These are phyloP conservation scores for Pseudachorutes palmiensis DNA, from an alignment of 1,140 invertebrate genomes.

Conservation along the genomic window DNA sequence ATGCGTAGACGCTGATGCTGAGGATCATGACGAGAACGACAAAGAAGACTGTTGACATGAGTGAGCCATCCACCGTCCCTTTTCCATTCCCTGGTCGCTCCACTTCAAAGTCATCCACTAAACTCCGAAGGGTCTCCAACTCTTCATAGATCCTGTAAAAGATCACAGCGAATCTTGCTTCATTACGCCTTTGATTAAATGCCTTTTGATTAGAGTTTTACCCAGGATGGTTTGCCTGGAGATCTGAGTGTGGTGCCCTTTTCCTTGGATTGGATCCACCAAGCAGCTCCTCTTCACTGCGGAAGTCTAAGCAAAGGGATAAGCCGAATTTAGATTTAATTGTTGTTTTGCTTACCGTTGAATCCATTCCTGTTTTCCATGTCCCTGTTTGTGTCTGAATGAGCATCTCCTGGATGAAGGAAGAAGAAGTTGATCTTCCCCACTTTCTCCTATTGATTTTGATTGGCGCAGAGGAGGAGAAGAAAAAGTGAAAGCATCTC, in stretches of 20 bases:
- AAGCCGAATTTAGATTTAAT: background rate
- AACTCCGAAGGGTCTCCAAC: constrained; percentile 27
- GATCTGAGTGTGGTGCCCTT: background rate
- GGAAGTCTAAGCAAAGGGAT: background rate
- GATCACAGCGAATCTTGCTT: background rate
- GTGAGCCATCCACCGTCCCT: constrained; percentile 25
- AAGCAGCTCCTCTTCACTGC: background rate
- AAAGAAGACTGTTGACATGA: constrained; percentile 37
- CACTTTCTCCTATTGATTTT: constrained; percentile 1
- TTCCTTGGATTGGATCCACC: no score
- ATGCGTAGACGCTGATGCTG: constrained; percentile 33
- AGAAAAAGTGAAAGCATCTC: no score
- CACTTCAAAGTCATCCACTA: constrained; percentile 31
- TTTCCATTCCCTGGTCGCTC: constrained; percentile 14
- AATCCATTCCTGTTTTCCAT: background rate
- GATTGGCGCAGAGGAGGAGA: background rate
- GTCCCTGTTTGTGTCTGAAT: background rate
- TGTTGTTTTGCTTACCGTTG: no score
- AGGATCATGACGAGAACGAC: constrained; percentile 36
- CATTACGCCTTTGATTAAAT: background rate
- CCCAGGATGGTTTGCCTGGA: background rate
- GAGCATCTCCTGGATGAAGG: background rate
- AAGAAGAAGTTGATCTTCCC: background rate
- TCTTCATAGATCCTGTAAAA: constrained; percentile 34
- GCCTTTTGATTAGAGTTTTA: background rate